Conservation (phyloP, 2,797 vertebrate genomes). For the Sebastes reedi region DNA sequence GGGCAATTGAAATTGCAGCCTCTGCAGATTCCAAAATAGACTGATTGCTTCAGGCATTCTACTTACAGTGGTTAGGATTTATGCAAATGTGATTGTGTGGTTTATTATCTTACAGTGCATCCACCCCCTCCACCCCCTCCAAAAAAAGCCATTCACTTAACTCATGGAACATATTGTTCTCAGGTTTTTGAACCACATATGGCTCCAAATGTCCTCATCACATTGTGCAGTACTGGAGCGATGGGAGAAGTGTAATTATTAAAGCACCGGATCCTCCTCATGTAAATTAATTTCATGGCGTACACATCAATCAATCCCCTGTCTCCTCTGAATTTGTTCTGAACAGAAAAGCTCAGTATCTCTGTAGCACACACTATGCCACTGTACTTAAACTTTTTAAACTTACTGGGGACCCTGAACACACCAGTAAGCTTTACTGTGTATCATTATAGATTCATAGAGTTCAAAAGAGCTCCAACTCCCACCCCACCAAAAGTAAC, state of each 20-base stretch:
- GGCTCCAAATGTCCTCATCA: slow-evolving; percentile 12
- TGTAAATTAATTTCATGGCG: slow-evolving; percentile 25
- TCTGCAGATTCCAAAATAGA: slow-evolving; percentile 36
- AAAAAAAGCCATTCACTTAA: slow-evolving; percentile 8
- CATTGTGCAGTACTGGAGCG: slow-evolving; percentile 1
- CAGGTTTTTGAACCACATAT: slow-evolving; percentile 34
- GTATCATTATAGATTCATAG: slow-evolving; percentile 12
- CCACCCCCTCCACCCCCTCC: not conserved
- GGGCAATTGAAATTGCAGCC: slow-evolving; percentile 39
- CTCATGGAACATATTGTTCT: slow-evolving; percentile 37
- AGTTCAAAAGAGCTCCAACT: slow-evolving; percentile 4
- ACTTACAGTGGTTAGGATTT: slow-evolving; percentile 33
- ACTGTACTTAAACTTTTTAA: slow-evolving; percentile 1
- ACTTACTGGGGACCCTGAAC: not conserved
- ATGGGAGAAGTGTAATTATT: slow-evolving; percentile 37
- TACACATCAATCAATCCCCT: slow-evolving; percentile 31
- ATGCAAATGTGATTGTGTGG: slow-evolving; percentile 66
- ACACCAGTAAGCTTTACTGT: not conserved
- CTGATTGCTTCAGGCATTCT: slow-evolving; percentile 42
- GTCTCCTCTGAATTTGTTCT: slow-evolving; percentile 16
- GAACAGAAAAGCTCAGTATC: slow-evolving; percentile 15
- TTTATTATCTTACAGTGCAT: slow-evolving; percentile 41
- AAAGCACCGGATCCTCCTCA: slow-evolving; percentile 24
- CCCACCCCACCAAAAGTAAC: not conserved
- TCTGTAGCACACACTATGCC: not conserved